phyloP scores from a whole-genome alignment of 2,888 invertebrate species.

The Sepioteuthis lessoniana region DNA sequence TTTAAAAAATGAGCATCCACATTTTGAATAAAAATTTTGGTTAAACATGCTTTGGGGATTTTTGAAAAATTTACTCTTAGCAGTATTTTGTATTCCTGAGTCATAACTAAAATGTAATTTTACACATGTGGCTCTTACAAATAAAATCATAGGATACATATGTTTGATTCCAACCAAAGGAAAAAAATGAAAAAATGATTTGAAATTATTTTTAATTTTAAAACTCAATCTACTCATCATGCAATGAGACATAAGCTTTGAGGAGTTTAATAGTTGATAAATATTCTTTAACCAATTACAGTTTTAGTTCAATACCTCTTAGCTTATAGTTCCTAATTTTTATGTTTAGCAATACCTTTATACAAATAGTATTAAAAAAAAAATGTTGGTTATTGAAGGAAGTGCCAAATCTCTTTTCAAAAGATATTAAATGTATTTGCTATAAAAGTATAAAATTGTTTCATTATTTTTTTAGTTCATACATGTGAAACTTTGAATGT shows the following conservation, averaged over 20 bases:
- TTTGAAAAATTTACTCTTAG: background rate
- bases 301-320: background rate
- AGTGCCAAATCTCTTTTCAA: background rate
- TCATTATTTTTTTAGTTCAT: too few relatives aligned
- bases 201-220: background rate
- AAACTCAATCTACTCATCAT: background rate
- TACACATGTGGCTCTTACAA: background rate
- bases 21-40: background rate
- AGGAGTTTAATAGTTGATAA: background rate
- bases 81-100: background rate
- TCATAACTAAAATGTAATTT: background rate
- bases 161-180: background rate
- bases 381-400: background rate
- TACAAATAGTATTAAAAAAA: too few relatives aligned
- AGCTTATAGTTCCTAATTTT: background rate
- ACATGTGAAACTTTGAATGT: background rate
- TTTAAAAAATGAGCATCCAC: background rate
- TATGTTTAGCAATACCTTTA: background rate
- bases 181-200: background rate
- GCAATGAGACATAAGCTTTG: background rate
- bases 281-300: background rate
- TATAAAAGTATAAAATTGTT: background rate
- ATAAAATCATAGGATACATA: background rate
- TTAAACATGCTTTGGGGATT: background rate
- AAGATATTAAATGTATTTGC: background rate